phyloP scores from a whole-genome alignment of 2,797 vertebrate species.

The Danio kyathit region DNA sequence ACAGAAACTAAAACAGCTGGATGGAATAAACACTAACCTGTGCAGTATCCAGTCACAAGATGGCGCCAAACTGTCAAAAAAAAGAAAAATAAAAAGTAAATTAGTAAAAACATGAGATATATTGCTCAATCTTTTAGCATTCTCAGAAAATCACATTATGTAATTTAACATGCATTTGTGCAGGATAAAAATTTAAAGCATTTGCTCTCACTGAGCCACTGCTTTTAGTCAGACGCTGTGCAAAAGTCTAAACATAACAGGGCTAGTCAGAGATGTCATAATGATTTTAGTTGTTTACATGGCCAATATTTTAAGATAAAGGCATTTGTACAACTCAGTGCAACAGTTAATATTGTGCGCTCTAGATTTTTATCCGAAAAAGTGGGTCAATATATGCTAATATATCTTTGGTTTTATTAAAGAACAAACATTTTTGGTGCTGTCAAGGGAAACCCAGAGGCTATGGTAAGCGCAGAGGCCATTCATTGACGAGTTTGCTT shows the following conservation, averaged over 20 bases:
- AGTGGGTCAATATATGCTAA: slow-evolving; percentile 8
- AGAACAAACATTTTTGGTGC: slow-evolving; percentile 9
- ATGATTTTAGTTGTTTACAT: not conserved
- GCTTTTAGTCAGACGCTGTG: not conserved
- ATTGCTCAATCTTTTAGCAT: not conserved
- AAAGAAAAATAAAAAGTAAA: not conserved
- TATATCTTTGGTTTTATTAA: not conserved
- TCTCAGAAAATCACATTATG: slow-evolving; percentile 4
- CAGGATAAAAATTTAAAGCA: not conserved
- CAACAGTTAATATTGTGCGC: not conserved
- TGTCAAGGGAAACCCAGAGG: slow-evolving; percentile 6
- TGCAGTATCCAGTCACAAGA: too few species aligned
- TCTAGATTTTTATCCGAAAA: slow-evolving; percentile 5
- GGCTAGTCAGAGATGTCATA: slow-evolving; percentile 3
- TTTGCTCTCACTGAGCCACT: not conserved
- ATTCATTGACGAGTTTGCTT: not conserved
- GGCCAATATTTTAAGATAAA: not conserved
- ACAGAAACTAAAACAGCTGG: too few species aligned
- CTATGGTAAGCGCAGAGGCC: not conserved
- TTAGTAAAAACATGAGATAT: not conserved
- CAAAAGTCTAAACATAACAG: not conserved
- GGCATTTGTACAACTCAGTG: not conserved
- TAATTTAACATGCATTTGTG: slow-evolving; percentile 4
- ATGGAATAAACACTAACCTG: too few species aligned
- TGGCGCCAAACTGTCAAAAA: too few species aligned